A percentile compares a stretch with the other conserved stretches of the same genome.
phyloP scores from a whole-genome alignment of 1,140 invertebrate genomes.

The Drosophila triauraria region DNA sequence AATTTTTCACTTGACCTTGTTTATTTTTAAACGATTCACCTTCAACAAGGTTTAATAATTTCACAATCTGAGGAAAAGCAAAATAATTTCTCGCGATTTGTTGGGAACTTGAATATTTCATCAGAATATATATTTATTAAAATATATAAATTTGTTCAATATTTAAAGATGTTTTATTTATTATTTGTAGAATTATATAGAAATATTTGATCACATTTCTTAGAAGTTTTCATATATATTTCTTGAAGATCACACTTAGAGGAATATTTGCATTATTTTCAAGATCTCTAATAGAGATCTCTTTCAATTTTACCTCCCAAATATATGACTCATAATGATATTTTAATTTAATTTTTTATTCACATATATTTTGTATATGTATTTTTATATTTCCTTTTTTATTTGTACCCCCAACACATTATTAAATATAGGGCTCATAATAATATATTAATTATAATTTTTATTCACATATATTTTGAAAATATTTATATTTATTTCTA shows the following conservation, averaged over 20 bases:
- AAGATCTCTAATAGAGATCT: neutral
- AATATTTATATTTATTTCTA: neutral
- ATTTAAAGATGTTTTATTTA: neutral
- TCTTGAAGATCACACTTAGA: neutral
- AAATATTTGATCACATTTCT: neutral
- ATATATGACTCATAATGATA: neutral
- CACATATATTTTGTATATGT: conserved; percentile 5
- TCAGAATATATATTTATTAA: neutral
- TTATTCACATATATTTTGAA: conserved; percentile 9
- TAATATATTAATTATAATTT: neutral
- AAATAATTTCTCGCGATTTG: neutral
- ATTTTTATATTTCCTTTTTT: neutral
- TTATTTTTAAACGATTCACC: neutral
- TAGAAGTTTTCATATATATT: too few relatives aligned
- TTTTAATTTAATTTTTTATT: conserved; percentile 1
- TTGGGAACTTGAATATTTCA: neutral
- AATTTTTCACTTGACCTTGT: neutral
- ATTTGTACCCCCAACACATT: conserved; percentile 5
- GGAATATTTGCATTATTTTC: neutral
- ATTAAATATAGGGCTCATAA: neutral
- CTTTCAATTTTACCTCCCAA: neutral
- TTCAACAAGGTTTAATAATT: neutral
- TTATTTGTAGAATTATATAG: too few relatives aligned
- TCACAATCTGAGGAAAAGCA: conserved; percentile 2
- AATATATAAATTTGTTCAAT: neutral